Evolutionary conservation across 2,113 vertebrate genomes (phyloP).

Genomic region (Anarrhichthys ocellatus): DNA sequence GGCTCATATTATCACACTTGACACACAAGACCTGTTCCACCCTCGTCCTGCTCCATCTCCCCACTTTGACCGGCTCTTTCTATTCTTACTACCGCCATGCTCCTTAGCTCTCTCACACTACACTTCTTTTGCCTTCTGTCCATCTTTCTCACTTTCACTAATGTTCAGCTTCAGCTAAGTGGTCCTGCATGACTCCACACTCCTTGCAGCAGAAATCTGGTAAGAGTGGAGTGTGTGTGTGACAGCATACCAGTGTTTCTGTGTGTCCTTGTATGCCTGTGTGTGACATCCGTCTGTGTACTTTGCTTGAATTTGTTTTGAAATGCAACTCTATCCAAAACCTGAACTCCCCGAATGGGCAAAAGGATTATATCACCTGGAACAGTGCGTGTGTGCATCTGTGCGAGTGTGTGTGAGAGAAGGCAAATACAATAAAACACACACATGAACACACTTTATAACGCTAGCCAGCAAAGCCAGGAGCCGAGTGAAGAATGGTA

Average conservation of each 20-base stretch:
- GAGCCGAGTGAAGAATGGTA: conserved; percentile 74
- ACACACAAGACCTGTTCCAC: conserved; percentile 14
- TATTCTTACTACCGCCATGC: conserved; percentile 2
- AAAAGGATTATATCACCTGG: conserved; percentile 55
- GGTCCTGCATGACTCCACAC: conserved; percentile 35
- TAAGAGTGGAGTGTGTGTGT: neutral
- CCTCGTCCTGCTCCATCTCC: conserved; percentile 17
- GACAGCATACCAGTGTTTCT: conserved; percentile 8
- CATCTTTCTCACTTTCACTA: conserved; percentile 47
- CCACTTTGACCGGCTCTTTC: neutral
- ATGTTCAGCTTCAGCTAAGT: conserved; percentile 43
- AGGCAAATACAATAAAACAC: conserved; percentile 26
- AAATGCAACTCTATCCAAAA: conserved; percentile 58
- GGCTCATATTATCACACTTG: conserved; percentile 35
- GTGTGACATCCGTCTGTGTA: conserved; percentile 19
- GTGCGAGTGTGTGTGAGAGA: neutral
- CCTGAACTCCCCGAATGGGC: conserved; percentile 50
- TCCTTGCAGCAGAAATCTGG: conserved; percentile 5
- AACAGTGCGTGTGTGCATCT: conserved; percentile 8
- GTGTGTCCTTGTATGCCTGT: conserved; percentile 7
- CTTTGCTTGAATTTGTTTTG: conserved; percentile 45
- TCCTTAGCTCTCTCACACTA: neutral
- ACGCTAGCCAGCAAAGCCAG: conserved; percentile 35
- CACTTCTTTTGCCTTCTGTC: conserved; percentile 21
- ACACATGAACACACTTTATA: conserved; percentile 26